Base-by-base conservation (phyloP, 1,140 invertebrate species). In the Lasaia peninsularis region DNA sequence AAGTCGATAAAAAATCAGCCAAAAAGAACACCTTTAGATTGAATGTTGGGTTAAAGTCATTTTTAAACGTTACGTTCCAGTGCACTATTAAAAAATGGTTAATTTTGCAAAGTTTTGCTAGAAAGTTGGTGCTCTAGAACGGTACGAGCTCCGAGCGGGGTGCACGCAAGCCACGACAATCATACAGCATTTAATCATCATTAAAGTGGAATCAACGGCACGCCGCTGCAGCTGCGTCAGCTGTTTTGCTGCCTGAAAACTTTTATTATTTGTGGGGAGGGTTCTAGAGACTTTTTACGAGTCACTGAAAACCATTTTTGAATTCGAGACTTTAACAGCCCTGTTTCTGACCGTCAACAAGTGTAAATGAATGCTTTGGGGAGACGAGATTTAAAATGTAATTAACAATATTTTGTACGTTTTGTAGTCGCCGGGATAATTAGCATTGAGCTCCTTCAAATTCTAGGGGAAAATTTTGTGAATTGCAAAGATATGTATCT, bases 101-200 rank as follows among this genome's bases (percentile, higher is more conserved):
- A 56, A 40, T 44, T 31, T 33, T 14, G 40, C 35, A 55, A 55
- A 56, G 53, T 56, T 56, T 56, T 56, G 24, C 35, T 40, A 31
- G 24, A 11, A 37, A 52, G 35, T 56, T 40, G 21, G 21, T 56
- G 31, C 40, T 37, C 53, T 32, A 40, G 31, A 44, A 40, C 33
- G 31, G 34, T 40, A 24, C 24, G 35, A 18, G 53, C 24, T 28
- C 5, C 24, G 24, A 28, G 24, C 24, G 24, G 53, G 56, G 62
- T 50, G 62, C 71, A 74, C 71, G 73, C 79, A 80, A 73, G 78
- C 63, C 62, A 66, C 73, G 69, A 75, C 80, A 78, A 88, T 88
- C 81, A 80, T 80, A 80, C 63, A 69, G 68, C 77, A 76, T 82
- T 88, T 86, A 88, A 88, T 88, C 85, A 85, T 84, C 72, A 88